These are phyloP conservation scores for Todiramphus saurophagus DNA, from an alignment of 2,113 vertebrate species.

Conservation along the genomic window DNA sequence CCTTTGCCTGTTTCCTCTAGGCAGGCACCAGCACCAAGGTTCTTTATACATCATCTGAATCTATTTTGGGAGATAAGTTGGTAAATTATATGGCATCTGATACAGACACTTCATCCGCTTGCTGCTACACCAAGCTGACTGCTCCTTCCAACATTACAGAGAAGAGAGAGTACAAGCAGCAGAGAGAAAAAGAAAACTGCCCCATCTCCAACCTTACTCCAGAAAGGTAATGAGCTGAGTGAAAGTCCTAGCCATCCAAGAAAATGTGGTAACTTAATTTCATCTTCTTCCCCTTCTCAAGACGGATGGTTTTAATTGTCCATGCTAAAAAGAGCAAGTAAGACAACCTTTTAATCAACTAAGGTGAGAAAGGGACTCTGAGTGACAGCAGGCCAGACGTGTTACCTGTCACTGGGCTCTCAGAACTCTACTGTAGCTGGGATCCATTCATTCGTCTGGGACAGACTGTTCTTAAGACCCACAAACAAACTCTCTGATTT, in stretches of 20 bases:
- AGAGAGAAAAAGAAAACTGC: neutral
- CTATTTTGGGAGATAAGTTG: neutral
- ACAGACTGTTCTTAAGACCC: neutral
- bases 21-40: neutral
- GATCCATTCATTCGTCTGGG: neutral
- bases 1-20: neutral
- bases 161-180: neutral
- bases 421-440: neutral
- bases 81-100: neutral
- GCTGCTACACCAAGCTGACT: neutral
- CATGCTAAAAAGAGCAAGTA: neutral
- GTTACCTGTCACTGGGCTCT: too few relatives aligned
- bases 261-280: neutral
- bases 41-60: neutral
- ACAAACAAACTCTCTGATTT: neutral
- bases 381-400: neutral
- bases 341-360: neutral
- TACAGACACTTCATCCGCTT: neutral
- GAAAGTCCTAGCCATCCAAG: neutral
- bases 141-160: neutral
- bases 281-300: neutral
- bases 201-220: neutral
- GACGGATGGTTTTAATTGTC: neutral
- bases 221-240: neutral
- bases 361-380: neutral